Base-by-base conservation (phyloP, 2,113 vertebrate genomes). In the Alosa alosa region DNA sequence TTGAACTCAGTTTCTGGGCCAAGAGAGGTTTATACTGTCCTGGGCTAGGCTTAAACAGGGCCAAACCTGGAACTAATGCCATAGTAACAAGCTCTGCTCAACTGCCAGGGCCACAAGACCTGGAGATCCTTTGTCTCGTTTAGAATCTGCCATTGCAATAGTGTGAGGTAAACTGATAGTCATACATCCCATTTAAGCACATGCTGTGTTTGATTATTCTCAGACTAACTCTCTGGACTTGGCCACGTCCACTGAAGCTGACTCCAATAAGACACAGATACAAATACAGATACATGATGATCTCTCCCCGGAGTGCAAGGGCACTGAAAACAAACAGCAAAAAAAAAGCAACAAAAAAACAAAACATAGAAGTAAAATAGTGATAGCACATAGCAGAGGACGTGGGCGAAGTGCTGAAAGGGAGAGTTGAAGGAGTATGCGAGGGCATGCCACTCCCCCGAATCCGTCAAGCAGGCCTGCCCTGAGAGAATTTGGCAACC, bases 401-500 rank as follows among this genome's bases (percentile, higher is more conserved):
- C 22, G 10, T 68, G n/a, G 64, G 9, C 9, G 2, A 3, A 68
- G 64, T 68, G 22, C 64, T 60, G n/a, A 60, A 60, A 68, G 64
- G 7, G 10, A 31, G 64, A 11, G 64, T 68, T 1, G n/a, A 68
- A 13, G 25, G 64, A 31, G 64, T 68, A 3, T 9, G n/a, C 1
- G 64, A 68, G 64, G 64, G 25, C n/a, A 31, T 68, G 64, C n/a
- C 25, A n/a, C 9, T 6, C n/a, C 64, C 60, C n/a, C 6, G 8
- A 25, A 72, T 4, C 64, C 25, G 9, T 2, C n/a, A 44, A n/a
- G 1, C 45, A 68, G 15, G 13, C 8, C 81, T 44, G 44, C 83
- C 86, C 68, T 75, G 45, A 45, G 55, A 81, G 11, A 72, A 84
- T 25, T 82, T 18, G 44, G 83, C 86, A 75, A 47, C 49, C 47